A percentile compares a stretch with the other conserved stretches of the same genome.
phyloP scores from a whole-genome alignment of 1,140 invertebrate genomes.

The Drosophila yakuba region DNA sequence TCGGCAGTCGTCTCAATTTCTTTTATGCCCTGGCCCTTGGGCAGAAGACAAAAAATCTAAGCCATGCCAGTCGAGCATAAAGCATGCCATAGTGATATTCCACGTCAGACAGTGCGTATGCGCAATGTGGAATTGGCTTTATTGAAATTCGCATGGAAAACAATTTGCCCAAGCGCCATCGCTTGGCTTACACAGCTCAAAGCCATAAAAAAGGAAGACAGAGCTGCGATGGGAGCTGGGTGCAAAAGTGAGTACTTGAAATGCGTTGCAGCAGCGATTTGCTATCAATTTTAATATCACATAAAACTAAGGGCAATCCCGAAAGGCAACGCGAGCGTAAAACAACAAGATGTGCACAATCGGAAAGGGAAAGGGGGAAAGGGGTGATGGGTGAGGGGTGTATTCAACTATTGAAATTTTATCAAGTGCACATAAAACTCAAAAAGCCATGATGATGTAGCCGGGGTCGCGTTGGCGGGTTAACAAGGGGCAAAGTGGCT shows the following conservation, averaged over 20 bases:
- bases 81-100: constrained; percentile 35
- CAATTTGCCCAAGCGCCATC: constrained; percentile 65
- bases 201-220: constrained; percentile 54
- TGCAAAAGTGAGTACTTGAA: constrained; percentile 61
- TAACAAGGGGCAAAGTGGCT: constrained; percentile 1
- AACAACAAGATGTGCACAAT: constrained; percentile 49
- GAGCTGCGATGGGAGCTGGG: constrained; percentile 13
- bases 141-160: constrained; percentile 78
- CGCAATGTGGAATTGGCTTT: constrained; percentile 75
- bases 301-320: constrained; percentile 78
- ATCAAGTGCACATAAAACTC: constrained; percentile 82
- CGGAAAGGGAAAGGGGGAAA: background rate
- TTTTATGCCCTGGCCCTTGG: constrained; percentile 18
- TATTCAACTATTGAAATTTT: constrained; percentile 78
- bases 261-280: constrained; percentile 74
- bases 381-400: background rate
- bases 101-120: constrained; percentile 60
- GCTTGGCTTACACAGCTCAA: constrained; percentile 49
- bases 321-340: constrained; percentile 66
- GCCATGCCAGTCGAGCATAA: constrained; percentile 32
- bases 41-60: constrained; percentile 7
- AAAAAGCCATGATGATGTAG: constrained; percentile 79
- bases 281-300: constrained; percentile 83
- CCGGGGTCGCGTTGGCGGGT: constrained; percentile 9
- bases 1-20: constrained; percentile 10